Evolutionary conservation across 92 coral and sea anemone genomes (phyloP), one percentile per base, ranked within the genome.

Genomic region (Plumapathes pennacea): DNA sequence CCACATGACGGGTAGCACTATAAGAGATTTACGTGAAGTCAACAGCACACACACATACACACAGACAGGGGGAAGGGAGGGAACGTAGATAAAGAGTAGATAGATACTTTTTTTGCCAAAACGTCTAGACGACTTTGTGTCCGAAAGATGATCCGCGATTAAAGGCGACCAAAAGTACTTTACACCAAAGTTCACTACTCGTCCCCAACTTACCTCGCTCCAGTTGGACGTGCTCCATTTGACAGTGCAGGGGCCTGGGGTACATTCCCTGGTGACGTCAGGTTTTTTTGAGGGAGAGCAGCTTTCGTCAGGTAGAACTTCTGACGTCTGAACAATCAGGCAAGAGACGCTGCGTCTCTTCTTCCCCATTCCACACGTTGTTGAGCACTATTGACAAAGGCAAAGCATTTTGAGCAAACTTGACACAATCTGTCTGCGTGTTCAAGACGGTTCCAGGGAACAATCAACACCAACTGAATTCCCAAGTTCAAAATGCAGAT

Each of bases 1-100:
- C 98, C 98, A 44, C 98, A 92, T 28, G 63, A 65, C 0, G 96
- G 87, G 41, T 62, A 72, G 57, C 98, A 92, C 98, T 92, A 60
- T n/a, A n/a, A n/a, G n/a, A n/a, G n/a, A n/a, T n/a, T n/a, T n/a
- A n/a, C n/a, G n/a, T 19, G 41, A 49, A 18, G 17, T 21, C 47
- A 10, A 18, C 2, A 44, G 38, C 28, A 8, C 7, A 10, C 32
- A 19, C 5, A 52, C 29, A 52, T 9, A 52, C 60, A 52, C n/a
- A n/a, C n/a, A 9, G 36, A 10, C 22, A 11, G 31, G 12, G n/a
- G n/a, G n/a, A n/a, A n/a, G n/a, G n/a, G n/a, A n/a, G n/a, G n/a
- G n/a, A n/a, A n/a, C n/a, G n/a, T n/a, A n/a, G n/a, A n/a, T n/a
- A n/a, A n/a, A n/a, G n/a, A n/a, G n/a, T n/a, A n/a, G n/a, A n/a